Evolutionary conservation across 1,140 invertebrate species (phyloP).

Genomic region (Trypoxylus dichotomus): DNA sequence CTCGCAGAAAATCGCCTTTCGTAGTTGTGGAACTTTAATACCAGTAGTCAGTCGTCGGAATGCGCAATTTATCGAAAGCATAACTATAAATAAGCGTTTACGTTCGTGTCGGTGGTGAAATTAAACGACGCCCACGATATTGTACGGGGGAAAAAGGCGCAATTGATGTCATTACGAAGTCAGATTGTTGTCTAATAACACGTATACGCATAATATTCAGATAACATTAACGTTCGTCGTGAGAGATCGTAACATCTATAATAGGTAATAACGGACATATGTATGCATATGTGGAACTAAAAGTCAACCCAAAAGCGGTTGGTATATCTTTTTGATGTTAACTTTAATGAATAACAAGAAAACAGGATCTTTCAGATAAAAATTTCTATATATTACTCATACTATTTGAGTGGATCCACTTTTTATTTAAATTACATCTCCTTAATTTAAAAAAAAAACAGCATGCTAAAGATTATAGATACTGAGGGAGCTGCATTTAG

Average conservation of each 20-base stretch:
- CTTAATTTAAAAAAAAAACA: too few relatives aligned
- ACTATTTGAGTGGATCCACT: background rate
- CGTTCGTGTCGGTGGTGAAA: slow-evolving; percentile 17
- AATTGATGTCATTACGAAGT: slow-evolving; percentile 24
- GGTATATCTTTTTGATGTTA: background rate
- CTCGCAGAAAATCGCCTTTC: slow-evolving; percentile 3
- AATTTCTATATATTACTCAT: background rate
- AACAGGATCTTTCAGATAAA: background rate
- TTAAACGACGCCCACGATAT: slow-evolving; percentile 21
- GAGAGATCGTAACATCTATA: background rate
- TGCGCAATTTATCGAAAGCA: slow-evolving; percentile 22
- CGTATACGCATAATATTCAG: slow-evolving; percentile 19
- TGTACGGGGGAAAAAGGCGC: background rate
- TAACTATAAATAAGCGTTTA: slow-evolving; percentile 26
- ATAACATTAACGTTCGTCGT: slow-evolving; percentile 14
- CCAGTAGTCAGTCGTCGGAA: slow-evolving; percentile 15
- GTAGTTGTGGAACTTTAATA: slow-evolving; percentile 10
- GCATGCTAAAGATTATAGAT: too few relatives aligned
- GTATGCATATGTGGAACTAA: background rate
- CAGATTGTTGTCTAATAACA: slow-evolving; percentile 25
- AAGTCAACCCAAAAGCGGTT: background rate
- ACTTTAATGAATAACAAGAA: background rate
- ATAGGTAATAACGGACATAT: background rate
- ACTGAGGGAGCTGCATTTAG: too few relatives aligned
- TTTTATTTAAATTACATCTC: background rate